phyloP scores from a whole-genome alignment of 1,140 invertebrate species.

The Orussus abietinus region DNA sequence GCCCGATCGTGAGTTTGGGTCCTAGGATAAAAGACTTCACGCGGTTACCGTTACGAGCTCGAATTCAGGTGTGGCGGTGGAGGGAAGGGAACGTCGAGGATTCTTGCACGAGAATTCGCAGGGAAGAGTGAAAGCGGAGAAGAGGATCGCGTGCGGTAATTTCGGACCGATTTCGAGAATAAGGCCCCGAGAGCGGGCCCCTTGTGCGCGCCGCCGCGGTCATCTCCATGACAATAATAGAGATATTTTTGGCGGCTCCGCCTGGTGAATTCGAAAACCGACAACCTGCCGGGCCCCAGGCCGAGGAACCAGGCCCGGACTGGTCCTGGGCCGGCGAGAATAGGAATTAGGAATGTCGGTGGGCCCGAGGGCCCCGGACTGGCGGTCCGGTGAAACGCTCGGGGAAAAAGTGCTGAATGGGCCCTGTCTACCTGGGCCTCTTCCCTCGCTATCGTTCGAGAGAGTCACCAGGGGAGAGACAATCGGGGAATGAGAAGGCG shows the following conservation, averaged over 20 bases:
- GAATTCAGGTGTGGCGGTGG: too few relatives aligned
- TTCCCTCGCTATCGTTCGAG: too few relatives aligned
- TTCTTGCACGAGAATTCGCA: too few relatives aligned
- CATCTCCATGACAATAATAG: constrained; percentile 53
- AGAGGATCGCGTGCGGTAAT: constrained; percentile 6
- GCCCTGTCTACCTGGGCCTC: constrained; percentile 26
- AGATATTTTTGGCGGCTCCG: constrained; percentile 39
- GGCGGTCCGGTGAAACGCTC: constrained; percentile 24
- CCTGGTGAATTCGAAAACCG: constrained; percentile 36
- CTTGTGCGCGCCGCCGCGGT: constrained; percentile 7
- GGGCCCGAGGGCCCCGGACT: constrained; percentile 29
- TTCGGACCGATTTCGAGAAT: too few relatives aligned
- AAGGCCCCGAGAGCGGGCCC: background rate
- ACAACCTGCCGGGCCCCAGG: too few relatives aligned
- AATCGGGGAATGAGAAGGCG: too few relatives aligned
- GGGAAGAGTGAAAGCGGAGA: constrained; percentile 1
- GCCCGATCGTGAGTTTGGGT: too few relatives aligned
- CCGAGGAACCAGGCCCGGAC: constrained; percentile 12
- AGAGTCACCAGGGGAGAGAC: too few relatives aligned
- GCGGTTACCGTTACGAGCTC: too few relatives aligned
- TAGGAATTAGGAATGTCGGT: constrained; percentile 43
- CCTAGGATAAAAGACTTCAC: too few relatives aligned
- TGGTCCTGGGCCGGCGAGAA: constrained; percentile 28
- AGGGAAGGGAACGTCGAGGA: too few relatives aligned
- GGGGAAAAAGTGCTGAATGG: constrained; percentile 30